Evolutionary conservation across 2,888 invertebrate species (phyloP), one percentile per base, ranked within the genome.

Genomic region (Pristionchus fissidentatus): DNA sequence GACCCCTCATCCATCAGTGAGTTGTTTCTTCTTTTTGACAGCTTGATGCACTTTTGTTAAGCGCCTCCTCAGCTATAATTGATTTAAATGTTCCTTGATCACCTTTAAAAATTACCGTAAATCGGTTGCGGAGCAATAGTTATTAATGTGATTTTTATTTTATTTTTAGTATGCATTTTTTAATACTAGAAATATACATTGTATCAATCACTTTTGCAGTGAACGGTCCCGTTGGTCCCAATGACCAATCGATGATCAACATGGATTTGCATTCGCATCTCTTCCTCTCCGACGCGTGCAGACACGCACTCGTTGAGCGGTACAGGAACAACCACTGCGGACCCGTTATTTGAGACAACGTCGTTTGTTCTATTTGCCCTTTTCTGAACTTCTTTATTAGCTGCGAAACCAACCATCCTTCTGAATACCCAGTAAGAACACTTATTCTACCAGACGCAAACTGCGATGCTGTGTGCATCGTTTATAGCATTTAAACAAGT

Each of bases 181-280:
- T 57, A 3, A 57, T 57, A 8, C 10, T 26, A 7, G 19, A 55
- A 55, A 22, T 66, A 1, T 35, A 8, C 26, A 15, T 1, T 19
- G 2, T 19, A 38, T 46, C 7, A 46, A n/a, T n/a, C 46, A 10
- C 35, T 0, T 29, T 66, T 66, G 19, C 41, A 70, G 70, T 41
- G 5, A 70, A 29, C 3, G 38, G 38, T 5, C 38, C 70, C n/a
- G 19, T 70, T 26, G 70, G 70, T 2, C 38, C 70, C 22, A 43
- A 70, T 19, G 70, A 41, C 26, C 41, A 49, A 3, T 46, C 49
- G 3, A 46, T 77, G 75, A 77, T 77, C 32, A 46, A n/a, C 35
- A 46, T 77, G 49, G 75, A 77, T 10, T 49, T 77, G 0, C 75
- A 77, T 32, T 41, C 22, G 22, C 75, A 77, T 35, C 75, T 77